Evolutionary conservation across 2,113 vertebrate species (phyloP), one percentile per base, ranked within the genome.

Genomic region (Hyperoodon ampullatus): DNA sequence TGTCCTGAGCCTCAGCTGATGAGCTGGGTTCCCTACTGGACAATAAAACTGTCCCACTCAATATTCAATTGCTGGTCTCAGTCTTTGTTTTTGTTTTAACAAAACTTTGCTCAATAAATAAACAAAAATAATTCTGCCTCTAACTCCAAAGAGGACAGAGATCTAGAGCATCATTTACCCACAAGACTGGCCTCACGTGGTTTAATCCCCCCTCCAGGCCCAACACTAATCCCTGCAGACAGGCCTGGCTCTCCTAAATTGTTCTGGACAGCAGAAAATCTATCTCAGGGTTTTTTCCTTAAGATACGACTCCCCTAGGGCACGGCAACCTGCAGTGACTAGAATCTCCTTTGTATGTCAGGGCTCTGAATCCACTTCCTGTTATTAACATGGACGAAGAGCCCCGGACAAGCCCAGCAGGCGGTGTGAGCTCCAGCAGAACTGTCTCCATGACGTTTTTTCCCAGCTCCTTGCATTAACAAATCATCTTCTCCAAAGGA

Each of bases 1-100:
- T 55, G 35, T 8, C 19, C 18, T 21, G 83, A 61, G 47, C 39
- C 71, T 23, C 5, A 28, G 23, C 35, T 24, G 24, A 35, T 18
- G 14, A 23, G 2, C 10, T 1, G 0, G 18, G 5, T 12, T 78
- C 5, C 35, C 63, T 8, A 6, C 15, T 18, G n/a, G 65, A 44
- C 55, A 19, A 30, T 8, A 26, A 50, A 30, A n/a, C 24, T 33
- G 26, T 21, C 58, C 39, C 28, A 8, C 6, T 33, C 81, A 16
- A 24, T 28, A 39, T 33, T 4, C 13, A 35, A 0, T 28, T 8
- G 39, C 33, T 35, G 35, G 47, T 60, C 26, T 91, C 42, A 8
- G 74, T 55, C 81, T 47, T 87, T 70, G 35, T 24, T 71, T 95
- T 33, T 28, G 53, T 24, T 33, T 72, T 63, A 39, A 96, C 13